Evolutionary conservation across 1,140 invertebrate genomes (phyloP).

Genomic region (Drusus annulatus): DNA sequence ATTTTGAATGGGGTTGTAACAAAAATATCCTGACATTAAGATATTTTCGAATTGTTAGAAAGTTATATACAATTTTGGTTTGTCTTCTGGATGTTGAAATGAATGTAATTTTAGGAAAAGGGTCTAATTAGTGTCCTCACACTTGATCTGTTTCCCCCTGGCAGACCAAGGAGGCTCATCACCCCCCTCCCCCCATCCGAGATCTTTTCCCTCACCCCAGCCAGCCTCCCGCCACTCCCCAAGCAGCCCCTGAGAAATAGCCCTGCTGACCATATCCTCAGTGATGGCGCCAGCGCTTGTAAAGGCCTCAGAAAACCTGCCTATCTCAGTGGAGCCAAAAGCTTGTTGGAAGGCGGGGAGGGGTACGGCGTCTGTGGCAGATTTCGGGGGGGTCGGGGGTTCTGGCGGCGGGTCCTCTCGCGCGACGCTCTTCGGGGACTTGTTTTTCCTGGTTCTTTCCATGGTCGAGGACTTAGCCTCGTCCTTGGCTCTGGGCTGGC

Average conservation of each 20-base stretch:
- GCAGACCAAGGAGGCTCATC: conserved; percentile 16
- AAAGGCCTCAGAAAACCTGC: conserved; percentile 77
- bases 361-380: conserved; percentile 62
- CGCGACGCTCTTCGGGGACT: conserved; percentile 46
- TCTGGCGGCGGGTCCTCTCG: conserved; percentile 18
- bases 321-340: conserved; percentile 84
- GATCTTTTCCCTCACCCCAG: conserved; percentile 12
- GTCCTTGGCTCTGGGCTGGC: conserved; percentile 2
- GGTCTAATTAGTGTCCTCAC: conserved; percentile 28
- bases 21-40: no score
- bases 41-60: no score
- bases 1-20: no score
- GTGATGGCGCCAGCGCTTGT: conserved; percentile 51
- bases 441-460: conserved; percentile 47
- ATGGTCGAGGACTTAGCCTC: conserved; percentile 14
- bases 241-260: conserved; percentile 45
- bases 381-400: not conserved
- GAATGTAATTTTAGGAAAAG: no score
- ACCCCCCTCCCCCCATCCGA: not conserved
- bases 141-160: conserved; percentile 19
- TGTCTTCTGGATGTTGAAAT: no score
- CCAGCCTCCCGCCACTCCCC: conserved; percentile 51
- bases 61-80: no score
- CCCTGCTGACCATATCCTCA: conserved; percentile 55
- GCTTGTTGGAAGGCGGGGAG: conserved; percentile 84